Base-by-base conservation (phyloP, 2,113 vertebrate genomes). In the Casuarius casuarius region DNA sequence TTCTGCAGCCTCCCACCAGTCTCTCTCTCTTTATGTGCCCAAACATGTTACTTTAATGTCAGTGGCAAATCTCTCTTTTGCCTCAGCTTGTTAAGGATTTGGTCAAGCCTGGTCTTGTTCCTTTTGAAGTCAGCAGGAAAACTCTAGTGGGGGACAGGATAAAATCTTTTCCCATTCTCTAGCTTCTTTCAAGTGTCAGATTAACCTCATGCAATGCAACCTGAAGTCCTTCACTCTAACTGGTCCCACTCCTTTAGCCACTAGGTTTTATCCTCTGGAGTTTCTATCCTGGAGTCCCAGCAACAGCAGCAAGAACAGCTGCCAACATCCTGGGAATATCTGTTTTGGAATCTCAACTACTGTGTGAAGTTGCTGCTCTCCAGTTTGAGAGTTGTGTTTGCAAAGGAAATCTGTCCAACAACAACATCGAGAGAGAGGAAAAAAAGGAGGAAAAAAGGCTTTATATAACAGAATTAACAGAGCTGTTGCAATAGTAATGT, bases 301-400 rank as follows among this genome's bases (percentile, higher is more conserved):
- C 56, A 89, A 92, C 95, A 92, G 87, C 92, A 97, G 88, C 82
- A 87, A 89, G 82, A 93, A 1, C 88, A 92, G 84, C 92, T 97
- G 95, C 95, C 96, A 97, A 35, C 86, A 94, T 93, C 95, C 86
- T 92, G 96, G 91, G 96, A 95, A 95, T 96, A 97, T 96, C 95
- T 92, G 95, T 94, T 76, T 80, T 87, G 87, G 85, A 97, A 97
- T 97, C 94, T 97, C 89, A 84, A 92, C 94, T 95, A 94, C 95
- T 97, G 96, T 97, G 95, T 89, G 96, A 96, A 92, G 94, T 8
- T 80, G 79, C 93, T 95, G 84, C 91, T 94, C 94, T 97, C 74
- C 87, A 88, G 68, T 52, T 96, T 49, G 77, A 96, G 85, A 94
- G 95, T 91, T 95, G 85, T 97, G 73, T 96, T 97, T 97, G 77